Base-by-base conservation (phyloP, 2,888 invertebrate genomes). In the Drosophila buzzatii region DNA sequence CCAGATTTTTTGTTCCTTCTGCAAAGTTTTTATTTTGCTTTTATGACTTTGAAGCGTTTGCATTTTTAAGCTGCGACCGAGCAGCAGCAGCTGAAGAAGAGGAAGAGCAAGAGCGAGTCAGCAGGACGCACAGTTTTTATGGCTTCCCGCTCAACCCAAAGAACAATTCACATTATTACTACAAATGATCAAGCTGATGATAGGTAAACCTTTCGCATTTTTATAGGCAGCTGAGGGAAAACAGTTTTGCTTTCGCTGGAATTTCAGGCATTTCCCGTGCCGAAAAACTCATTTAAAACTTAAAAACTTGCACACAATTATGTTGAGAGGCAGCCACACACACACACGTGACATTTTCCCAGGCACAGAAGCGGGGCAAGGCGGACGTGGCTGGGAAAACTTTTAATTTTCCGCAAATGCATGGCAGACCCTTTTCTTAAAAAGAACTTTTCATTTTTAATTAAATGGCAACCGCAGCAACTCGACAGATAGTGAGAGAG, bases 371-470 rank as follows among this genome's bases (percentile, higher is more conserved):
- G 67, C 70, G 33, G n/a, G n/a, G n/a, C 2, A 12, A 27, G 20
- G 31, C 6, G 51, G 33, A 10, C 51, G 18, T 33, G 52, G 52
- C 52, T 87, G 65, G 60, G 71, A 88, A 85, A 85, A 85, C 84
- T 85, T 85, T 85, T 85, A 85, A 85, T 85, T 88, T 85, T 85
- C 85, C 85, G 86, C 88, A 85, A 82, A 81, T 70, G 67, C 75
- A 82, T 61, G 61, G 49, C 49, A 51, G 73, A 80, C 69, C 82
- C 83, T 78, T 82, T 85, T 81, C 89, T 85, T 85, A 76, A 60
- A 86, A 69, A 75, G 77, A 85, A 88, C 89, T 86, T 85, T 85
- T 85, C 76, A 88, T 85, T 88, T 88, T 88, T 88, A 85, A 85
- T 85, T 85, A 85, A 85, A 85, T 85, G 65, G 82, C 69, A 80